Conservation (phyloP, 1,140 invertebrate genomes). For the Acromyrmex charruanus region DNA sequence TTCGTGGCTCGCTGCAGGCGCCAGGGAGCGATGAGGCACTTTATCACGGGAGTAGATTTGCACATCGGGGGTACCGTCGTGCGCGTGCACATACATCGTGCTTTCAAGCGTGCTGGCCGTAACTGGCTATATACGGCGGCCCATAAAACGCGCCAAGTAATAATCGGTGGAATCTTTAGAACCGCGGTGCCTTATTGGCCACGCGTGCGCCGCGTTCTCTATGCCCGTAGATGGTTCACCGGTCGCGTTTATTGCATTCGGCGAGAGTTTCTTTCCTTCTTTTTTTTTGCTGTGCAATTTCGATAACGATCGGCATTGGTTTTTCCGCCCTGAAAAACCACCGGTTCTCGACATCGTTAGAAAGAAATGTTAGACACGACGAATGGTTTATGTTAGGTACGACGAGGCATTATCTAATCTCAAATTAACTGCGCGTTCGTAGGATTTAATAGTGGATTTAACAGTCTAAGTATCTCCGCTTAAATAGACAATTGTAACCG, state of each 20-base stretch:
- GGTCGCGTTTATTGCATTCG: slow-evolving; percentile 42
- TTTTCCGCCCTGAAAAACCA: slow-evolving; percentile 34
- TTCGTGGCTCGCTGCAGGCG: slow-evolving; percentile 47
- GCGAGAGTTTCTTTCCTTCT: neutral
- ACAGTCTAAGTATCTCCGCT: neutral
- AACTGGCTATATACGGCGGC: slow-evolving; percentile 70
- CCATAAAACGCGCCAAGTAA: slow-evolving; percentile 68
- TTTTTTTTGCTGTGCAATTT: neutral
- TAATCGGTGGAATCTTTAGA: slow-evolving; percentile 69
- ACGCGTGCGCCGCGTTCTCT: slow-evolving; percentile 39
- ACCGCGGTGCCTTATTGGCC: slow-evolving; percentile 60
- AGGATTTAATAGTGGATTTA: slow-evolving; percentile 21
- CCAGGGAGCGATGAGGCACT: slow-evolving; percentile 29
- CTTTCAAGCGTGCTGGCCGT: slow-evolving; percentile 32
- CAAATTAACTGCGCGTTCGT: slow-evolving; percentile 30
- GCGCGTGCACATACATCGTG: neutral
- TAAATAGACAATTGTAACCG: neutral
- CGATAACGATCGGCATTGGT: slow-evolving; percentile 26
- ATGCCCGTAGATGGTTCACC: slow-evolving; percentile 28
- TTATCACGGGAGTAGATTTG: slow-evolving; percentile 62
- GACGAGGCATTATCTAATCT: slow-evolving; percentile 37
- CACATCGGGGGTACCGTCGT: slow-evolving; percentile 40
- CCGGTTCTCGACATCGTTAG: slow-evolving; percentile 9
- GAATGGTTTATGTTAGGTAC: slow-evolving; percentile 5
- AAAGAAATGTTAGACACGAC: neutral